phyloP scores from a whole-genome alignment of 2,113 vertebrate species.

The Saguinus midas region DNA sequence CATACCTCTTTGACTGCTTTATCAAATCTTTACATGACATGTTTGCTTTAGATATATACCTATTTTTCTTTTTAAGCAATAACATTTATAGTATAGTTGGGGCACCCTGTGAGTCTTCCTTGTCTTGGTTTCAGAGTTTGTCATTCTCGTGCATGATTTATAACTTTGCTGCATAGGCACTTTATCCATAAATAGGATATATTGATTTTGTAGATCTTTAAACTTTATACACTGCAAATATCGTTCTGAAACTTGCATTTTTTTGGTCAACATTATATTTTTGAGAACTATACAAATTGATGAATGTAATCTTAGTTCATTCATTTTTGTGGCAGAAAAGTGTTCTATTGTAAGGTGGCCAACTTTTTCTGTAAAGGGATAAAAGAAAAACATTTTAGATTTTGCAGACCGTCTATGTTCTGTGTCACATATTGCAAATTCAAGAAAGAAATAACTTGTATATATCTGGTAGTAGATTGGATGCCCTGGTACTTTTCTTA shows the following conservation, averaged over 20 bases:
- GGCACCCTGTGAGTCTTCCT: background rate
- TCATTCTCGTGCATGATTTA: background rate
- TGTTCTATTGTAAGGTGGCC: background rate
- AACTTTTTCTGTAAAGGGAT: background rate
- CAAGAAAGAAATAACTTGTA: background rate
- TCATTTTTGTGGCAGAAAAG: background rate
- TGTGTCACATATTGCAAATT: constrained; percentile 29
- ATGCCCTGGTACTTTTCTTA: background rate
- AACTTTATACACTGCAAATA: constrained; percentile 13
- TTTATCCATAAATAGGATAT: background rate
- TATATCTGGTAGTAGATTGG: background rate
- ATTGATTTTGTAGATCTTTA: background rate
- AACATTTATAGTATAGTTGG: background rate
- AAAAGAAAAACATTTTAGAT: background rate
- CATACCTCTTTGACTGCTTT: constrained; percentile 5
- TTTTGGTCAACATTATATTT: constrained; percentile 11
- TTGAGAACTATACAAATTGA: background rate
- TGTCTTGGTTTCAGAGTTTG: constrained; percentile 30
- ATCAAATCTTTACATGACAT: constrained; percentile 1
- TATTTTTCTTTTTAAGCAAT: constrained; percentile 33
- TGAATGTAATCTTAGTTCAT: background rate
- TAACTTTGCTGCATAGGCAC: background rate
- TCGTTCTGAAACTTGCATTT: background rate
- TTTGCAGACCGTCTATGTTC: background rate
- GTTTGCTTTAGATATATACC: constrained; percentile 29